phyloP scores from a whole-genome alignment of 2,113 vertebrate species.

The Paedocypris sp. region DNA sequence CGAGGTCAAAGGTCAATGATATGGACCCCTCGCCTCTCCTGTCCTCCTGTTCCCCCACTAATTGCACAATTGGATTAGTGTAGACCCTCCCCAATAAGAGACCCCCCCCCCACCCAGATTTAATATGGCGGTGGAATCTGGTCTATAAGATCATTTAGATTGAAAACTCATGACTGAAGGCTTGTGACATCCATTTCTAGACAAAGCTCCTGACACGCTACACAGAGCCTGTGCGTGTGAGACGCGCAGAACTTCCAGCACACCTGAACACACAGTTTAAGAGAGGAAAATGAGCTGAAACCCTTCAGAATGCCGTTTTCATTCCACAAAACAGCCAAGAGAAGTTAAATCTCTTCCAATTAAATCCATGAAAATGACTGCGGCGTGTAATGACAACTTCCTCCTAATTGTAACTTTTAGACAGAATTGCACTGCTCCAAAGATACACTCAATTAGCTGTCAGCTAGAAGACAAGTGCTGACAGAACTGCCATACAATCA shows the following conservation, averaged over 20 bases:
- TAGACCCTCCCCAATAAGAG: slow-evolving; percentile 41
- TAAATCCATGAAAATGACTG: slow-evolving; percentile 21
- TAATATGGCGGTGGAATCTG: slow-evolving; percentile 61
- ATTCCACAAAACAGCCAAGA: slow-evolving; percentile 3
- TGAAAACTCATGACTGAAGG: slow-evolving; percentile 56
- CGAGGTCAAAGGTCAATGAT: slow-evolving; percentile 25
- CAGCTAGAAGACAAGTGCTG: not conserved
- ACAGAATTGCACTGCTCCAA: slow-evolving; percentile 1
- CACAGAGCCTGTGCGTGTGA: not conserved
- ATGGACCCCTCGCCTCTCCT: slow-evolving; percentile 14
- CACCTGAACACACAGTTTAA: slow-evolving; percentile 32
- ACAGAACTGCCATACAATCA: slow-evolving; percentile 8
- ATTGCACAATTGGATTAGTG: slow-evolving; percentile 57
- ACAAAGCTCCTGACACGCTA: not conserved
- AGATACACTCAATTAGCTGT: slow-evolving; percentile 7
- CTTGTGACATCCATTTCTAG: slow-evolving; percentile 50
- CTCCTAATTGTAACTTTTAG: slow-evolving; percentile 4
- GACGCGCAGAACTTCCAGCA: not conserved
- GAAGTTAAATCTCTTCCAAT: slow-evolving; percentile 22
- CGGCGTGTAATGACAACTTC: slow-evolving; percentile 11
- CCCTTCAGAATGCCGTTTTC: slow-evolving; percentile 3
- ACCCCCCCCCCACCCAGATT: slow-evolving; percentile 54
- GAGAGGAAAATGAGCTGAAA: slow-evolving; percentile 9
- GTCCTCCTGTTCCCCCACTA: slow-evolving; percentile 37
- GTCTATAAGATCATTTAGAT: slow-evolving; percentile 61